Base-by-base conservation (phyloP, 2,888 invertebrate genomes). In the Drosophila ustulata region DNA sequence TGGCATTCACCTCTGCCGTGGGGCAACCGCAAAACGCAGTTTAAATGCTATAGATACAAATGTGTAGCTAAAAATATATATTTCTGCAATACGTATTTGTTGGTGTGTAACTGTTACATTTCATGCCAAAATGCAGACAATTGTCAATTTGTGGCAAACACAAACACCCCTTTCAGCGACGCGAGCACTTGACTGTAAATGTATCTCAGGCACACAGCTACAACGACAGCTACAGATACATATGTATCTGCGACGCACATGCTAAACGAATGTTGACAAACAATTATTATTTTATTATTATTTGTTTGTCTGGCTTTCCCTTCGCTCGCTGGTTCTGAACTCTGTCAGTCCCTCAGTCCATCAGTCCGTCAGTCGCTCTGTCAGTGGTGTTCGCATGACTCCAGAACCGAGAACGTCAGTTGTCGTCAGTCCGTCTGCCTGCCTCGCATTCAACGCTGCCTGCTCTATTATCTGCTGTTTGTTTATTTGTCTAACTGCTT, bases 181-280 rank as follows among this genome's bases (percentile, higher is more conserved):
- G 72, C 47, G 28, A 52, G 66, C 43, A 72, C 78, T 75, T 58
- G 57, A 11, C 9, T 57, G 11, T 28, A 37, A 32, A 43, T 51
- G 59, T 59, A 41, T 13, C 39, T 41, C 59, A 37, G 39, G 37
- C 49, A 56, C 46, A 65, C 59, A 37, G 39, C 26, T 37, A 56
- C 41, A 65, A 23, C 43, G 49, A 65, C 50, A 43, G 23, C 34
- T 46, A 18, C 7, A 32, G 51, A 13, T 49, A 46, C 32, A 59
- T 61, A 43, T 64, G 45, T 68, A 50, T 62, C 39, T 59, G 59
- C 70, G 57, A 62, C 71, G 82, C 89, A 83, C 89, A 89, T 80
- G 86, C 88, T 89, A 89, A 89, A 90, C 84, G 89, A 89, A 89
- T 90, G 88, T 89, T 90, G 88, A 89, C 88, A 89, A 89, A 88